phyloP scores from a whole-genome alignment of 64 coral and sea anemone species.

The Montipora capricornis region DNA sequence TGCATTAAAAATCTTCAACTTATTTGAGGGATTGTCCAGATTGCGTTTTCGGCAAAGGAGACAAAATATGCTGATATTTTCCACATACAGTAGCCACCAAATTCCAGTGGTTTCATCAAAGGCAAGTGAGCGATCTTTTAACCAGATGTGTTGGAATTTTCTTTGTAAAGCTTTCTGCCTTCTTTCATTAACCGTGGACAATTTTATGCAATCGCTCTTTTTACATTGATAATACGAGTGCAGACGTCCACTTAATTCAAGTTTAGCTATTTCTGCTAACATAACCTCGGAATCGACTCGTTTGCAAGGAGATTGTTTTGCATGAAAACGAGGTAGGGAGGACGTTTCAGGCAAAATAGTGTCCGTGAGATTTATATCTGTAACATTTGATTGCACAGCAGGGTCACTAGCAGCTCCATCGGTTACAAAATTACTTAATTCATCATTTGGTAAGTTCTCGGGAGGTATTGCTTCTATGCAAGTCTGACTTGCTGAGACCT shows the following conservation, averaged over 20 bases:
- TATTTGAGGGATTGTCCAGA: conserved; percentile 49
- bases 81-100: conserved; percentile 54
- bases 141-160: conserved; percentile 24
- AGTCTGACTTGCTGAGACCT: conserved; percentile 7
- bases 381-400: conserved; percentile 10
- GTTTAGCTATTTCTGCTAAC: conserved; percentile 42
- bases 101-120: background rate
- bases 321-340: conserved; percentile 9
- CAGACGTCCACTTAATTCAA: conserved; percentile 32
- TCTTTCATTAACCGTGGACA: conserved; percentile 36
- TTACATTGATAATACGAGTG: conserved; percentile 47
- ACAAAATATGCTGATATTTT: conserved; percentile 62
- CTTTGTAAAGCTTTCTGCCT: conserved; percentile 44
- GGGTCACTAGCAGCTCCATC: conserved; percentile 11
- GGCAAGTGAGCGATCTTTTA: background rate
- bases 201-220: conserved; percentile 40
- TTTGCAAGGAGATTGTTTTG: conserved; percentile 16
- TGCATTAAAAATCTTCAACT: conserved; percentile 25
- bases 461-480: conserved; percentile 12
- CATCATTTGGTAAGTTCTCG: conserved; percentile 8
- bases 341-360: conserved; percentile 17
- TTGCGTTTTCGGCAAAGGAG: conserved; percentile 63
- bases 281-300: conserved; percentile 34
- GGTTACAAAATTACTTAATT: conserved; percentile 9
- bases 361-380: background rate